Percentiles rank a stretch among this genome's conserved stretches.
phyloP scores from a whole-genome alignment of 1,140 invertebrate genomes.

The Idris sp. region DNA sequence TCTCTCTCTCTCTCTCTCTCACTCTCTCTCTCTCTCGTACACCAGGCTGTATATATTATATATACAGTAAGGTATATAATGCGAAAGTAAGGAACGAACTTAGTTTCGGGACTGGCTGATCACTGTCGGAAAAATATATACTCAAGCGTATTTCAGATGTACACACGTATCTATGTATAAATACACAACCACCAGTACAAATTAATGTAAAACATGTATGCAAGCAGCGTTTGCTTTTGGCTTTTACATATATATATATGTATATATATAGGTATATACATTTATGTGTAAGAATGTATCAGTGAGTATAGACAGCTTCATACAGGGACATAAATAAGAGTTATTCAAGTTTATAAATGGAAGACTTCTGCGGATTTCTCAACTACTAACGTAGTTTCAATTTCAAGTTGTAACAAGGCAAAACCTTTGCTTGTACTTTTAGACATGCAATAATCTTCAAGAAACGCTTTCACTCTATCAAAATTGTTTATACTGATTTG shows the following conservation, averaged over 20 bases:
- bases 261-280: too few species aligned
- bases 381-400: slow-evolving; percentile 56
- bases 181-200: slow-evolving; percentile 22
- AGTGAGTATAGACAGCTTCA: neutral
- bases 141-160: neutral
- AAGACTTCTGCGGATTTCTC: slow-evolving; percentile 42
- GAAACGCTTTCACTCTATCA: too few species aligned
- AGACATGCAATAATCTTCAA: slow-evolving; percentile 2
- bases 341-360: slow-evolving; percentile 57
- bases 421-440: slow-evolving; percentile 41
- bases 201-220: slow-evolving; percentile 28
- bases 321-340: slow-evolving; percentile 40
- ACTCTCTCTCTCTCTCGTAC: slow-evolving; percentile 57
- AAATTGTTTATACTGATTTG: slow-evolving; percentile 23
- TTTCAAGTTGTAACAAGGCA: slow-evolving; percentile 53
- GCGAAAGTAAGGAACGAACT: slow-evolving; percentile 59
- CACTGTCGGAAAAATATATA: slow-evolving; percentile 51
- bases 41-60: slow-evolving; percentile 57
- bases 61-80: slow-evolving; percentile 44
- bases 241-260: neutral
- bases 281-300: neutral
- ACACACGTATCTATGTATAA: slow-evolving; percentile 13
- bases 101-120: slow-evolving; percentile 52
- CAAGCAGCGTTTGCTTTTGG: slow-evolving; percentile 18
- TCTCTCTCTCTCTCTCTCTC: too few species aligned